A percentile compares a stretch with the other conserved stretches of the same genome.
Conservation (phyloP, 2,888 invertebrate species). For the Cinara cedri region DNA sequence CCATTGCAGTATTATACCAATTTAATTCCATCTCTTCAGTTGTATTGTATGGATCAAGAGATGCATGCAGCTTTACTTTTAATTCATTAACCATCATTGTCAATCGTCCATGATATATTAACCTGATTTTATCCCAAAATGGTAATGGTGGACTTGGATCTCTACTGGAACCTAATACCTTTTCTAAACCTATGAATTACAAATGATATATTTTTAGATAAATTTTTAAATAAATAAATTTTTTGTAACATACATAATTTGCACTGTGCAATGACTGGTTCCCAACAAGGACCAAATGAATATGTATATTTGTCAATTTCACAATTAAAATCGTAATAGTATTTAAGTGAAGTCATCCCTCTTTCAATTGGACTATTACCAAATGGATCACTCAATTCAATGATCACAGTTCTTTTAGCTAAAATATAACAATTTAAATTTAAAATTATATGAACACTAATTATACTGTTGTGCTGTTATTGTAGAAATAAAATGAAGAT, state of each 20-base stretch:
- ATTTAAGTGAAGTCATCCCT: constrained; percentile 92
- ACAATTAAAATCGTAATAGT: constrained; percentile 96
- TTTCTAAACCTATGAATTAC: constrained; percentile 74
- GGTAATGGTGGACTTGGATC: constrained; percentile 93
- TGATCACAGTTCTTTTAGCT: constrained; percentile 78
- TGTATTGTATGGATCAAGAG: constrained; percentile 96
- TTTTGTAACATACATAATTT: constrained; percentile 70
- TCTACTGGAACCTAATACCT: constrained; percentile 81
- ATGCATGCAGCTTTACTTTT: constrained; percentile 91
- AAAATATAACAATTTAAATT: constrained; percentile 54
- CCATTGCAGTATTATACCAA: constrained; percentile 90
- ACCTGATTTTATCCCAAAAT: constrained; percentile 96
- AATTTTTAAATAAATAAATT: too few relatives aligned
- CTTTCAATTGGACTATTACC: constrained; percentile 81
- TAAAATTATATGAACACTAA: neutral
- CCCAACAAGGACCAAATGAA: constrained; percentile 99
- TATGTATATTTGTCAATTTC: constrained; percentile 87
- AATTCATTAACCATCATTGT: constrained; percentile 86
- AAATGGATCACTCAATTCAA: constrained; percentile 87
- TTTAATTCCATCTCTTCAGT: constrained; percentile 99
- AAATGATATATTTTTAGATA: too few relatives aligned
- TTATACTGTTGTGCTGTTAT: too few relatives aligned
- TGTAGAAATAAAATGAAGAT: too few relatives aligned
- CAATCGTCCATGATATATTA: constrained; percentile 89
- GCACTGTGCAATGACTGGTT: constrained; percentile 91